phyloP scores from a whole-genome alignment of 2,888 invertebrate genomes.

The Minunthozetes semirufus region DNA sequence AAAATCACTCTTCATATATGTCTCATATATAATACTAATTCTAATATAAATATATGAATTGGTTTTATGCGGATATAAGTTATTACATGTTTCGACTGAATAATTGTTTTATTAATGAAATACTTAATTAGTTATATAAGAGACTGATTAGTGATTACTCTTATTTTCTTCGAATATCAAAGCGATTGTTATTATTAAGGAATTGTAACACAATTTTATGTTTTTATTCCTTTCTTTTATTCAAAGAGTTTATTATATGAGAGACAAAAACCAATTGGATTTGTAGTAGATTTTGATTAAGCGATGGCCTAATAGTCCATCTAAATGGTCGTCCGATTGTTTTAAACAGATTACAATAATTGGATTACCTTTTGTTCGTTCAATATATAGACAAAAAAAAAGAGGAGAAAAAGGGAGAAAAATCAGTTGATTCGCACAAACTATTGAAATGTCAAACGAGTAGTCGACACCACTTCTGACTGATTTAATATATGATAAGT shows the following conservation, averaged over 20 bases:
- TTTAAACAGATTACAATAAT: constrained; percentile 21
- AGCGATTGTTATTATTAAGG: no score
- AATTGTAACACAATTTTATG: neutral
- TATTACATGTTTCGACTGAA: no score
- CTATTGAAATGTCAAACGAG: neutral
- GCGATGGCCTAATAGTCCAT: neutral
- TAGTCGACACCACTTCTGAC: constrained; percentile 2
- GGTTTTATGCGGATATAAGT: no score
- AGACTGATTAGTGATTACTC: no score
- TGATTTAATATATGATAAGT: constrained; percentile 9
- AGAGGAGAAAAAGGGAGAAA: no score
- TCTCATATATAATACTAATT: no score
- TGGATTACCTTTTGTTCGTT: neutral
- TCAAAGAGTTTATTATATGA: neutral
- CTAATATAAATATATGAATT: no score
- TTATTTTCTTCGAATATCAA: no score
- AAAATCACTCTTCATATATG: no score
- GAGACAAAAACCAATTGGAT: neutral
- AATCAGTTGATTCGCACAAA: neutral
- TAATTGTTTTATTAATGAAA: no score
- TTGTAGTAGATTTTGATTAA: constrained; percentile 26
- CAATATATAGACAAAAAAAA: no score
- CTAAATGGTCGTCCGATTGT: neutral
- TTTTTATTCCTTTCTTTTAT: neutral
- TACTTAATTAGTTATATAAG: no score